Conservation (phyloP, 2,797 vertebrate genomes). For the Petrocephalus schoutedeni region DNA sequence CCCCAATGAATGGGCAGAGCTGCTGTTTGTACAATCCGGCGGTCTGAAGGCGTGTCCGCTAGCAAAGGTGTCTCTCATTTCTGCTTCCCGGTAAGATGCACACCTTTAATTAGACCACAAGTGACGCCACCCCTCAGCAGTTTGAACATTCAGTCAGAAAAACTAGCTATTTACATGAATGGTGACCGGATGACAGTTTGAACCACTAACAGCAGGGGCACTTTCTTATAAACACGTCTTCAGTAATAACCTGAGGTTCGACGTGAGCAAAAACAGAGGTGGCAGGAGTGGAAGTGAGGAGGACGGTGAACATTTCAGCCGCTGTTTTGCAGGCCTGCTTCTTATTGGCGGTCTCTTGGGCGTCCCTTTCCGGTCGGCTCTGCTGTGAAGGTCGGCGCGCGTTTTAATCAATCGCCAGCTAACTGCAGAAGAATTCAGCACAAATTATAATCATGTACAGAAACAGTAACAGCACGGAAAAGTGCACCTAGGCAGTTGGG, state of each 20-base stretch:
- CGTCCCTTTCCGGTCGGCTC: not conserved
- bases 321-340: not conserved
- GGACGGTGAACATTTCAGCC: not conserved
- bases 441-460: not conserved
- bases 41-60: not conserved
- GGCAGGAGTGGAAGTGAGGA: too few relatives aligned
- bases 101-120: not conserved
- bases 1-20: slow-evolving; percentile 6
- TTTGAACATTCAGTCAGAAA: not conserved
- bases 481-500: not conserved
- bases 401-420: not conserved
- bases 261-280: not conserved
- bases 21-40: not conserved
- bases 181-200: not conserved
- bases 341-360: not conserved
- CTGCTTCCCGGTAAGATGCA: not conserved
- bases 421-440: not conserved
- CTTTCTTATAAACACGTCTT: not conserved
- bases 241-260: not conserved
- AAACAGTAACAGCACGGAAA: not conserved
- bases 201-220: not conserved
- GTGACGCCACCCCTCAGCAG: not conserved
- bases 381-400: not conserved
- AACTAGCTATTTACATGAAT: not conserved
- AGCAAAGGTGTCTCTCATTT: slow-evolving; percentile 17